These are phyloP conservation scores for Loxodonta africana DNA, from an alignment of 2,113 vertebrate genomes.

Conservation along the genomic window DNA sequence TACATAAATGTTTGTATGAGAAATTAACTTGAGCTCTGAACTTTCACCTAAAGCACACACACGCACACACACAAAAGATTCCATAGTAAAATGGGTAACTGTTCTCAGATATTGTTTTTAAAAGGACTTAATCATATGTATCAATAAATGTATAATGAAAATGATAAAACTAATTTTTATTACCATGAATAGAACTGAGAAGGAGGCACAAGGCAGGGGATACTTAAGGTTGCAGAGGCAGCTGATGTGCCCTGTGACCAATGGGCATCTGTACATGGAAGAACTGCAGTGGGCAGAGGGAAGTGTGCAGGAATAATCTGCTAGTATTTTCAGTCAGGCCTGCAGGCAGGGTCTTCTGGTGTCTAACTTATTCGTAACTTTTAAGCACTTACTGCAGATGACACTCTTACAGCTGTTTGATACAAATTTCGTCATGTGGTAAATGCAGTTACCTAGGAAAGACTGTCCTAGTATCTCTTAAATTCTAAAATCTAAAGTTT, in stretches of 20 bases:
- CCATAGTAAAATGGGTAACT: neutral
- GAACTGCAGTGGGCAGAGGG: neutral
- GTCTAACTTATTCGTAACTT: neutral
- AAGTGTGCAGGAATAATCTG: neutral
- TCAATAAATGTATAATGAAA: neutral
- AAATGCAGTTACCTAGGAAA: neutral
- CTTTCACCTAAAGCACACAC: no score
- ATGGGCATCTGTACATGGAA: neutral
- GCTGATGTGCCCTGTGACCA: neutral
- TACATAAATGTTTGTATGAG: no score
- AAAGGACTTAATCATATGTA: neutral
- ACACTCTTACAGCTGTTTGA: neutral
- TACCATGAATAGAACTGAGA: neutral
- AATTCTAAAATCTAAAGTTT: neutral
- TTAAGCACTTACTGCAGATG: neutral
- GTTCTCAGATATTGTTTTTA: neutral
- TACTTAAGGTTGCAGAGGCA: rapidly evolving
- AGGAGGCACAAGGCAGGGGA: neutral
- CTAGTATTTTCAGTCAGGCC: neutral
- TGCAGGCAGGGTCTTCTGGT: neutral
- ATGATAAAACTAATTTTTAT: neutral
- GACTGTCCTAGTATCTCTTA: neutral
- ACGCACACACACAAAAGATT: no score
- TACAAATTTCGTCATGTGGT: neutral
- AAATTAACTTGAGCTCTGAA: no score